Percentiles rank a stretch among this genome's conserved stretches.
Conservation (phyloP, 2,797 vertebrate genomes). For the Lycodopsis pacificus region DNA sequence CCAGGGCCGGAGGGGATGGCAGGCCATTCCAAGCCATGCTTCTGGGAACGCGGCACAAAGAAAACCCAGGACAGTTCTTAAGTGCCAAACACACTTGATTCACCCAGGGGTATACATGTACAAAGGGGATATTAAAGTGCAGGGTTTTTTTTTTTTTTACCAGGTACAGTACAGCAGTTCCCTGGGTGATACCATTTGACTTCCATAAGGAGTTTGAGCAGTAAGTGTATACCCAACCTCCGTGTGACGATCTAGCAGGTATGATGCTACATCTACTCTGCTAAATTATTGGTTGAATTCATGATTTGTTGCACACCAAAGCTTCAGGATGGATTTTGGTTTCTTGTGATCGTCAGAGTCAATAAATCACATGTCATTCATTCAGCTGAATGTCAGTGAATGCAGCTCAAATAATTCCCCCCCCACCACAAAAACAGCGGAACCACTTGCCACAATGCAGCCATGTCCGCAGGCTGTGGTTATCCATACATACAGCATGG, state of each 20-base stretch:
- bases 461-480: slow-evolving; percentile 34
- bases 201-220: slow-evolving; percentile 72
- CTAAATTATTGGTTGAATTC: slow-evolving; percentile 51
- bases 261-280: slow-evolving; percentile 48
- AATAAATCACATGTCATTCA: slow-evolving; percentile 20
- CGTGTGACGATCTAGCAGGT: slow-evolving; percentile 47
- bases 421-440: slow-evolving; percentile 2
- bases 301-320: slow-evolving; percentile 32
- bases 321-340: slow-evolving; percentile 17
- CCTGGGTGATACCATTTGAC: slow-evolving; percentile 64
- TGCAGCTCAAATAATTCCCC: slow-evolving; percentile 34
- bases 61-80: slow-evolving; percentile 45
- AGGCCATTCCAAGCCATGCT: slow-evolving; percentile 60
- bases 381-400: slow-evolving; percentile 47
- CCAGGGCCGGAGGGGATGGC: slow-evolving; percentile 52
- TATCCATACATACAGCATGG: slow-evolving; percentile 9
- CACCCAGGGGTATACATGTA: slow-evolving; percentile 51
- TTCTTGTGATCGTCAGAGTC: not conserved
- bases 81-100: slow-evolving; percentile 57
- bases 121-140: slow-evolving; percentile 63
- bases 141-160: slow-evolving; percentile 32
- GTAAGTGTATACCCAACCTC: slow-evolving; percentile 75
- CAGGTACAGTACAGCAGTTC: slow-evolving; percentile 53
- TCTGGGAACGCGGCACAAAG: slow-evolving; percentile 52
- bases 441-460: slow-evolving; percentile 30